These are phyloP conservation scores for Tetraneura akinire DNA, from an alignment of 1,140 invertebrate genomes.

Conservation along the genomic window DNA sequence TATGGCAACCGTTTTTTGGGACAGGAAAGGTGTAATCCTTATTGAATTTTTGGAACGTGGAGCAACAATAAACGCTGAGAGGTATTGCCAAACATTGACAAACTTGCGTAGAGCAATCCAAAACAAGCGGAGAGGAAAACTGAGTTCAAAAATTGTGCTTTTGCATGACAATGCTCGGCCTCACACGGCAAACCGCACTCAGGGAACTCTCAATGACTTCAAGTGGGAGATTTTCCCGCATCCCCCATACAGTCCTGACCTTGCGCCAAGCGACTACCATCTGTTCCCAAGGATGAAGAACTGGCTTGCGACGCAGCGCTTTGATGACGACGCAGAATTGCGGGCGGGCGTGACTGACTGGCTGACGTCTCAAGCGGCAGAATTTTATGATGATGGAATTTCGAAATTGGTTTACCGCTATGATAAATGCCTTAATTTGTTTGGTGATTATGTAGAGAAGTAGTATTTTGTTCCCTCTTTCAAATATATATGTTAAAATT, in stretches of 20 bases:
- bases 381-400: too few species aligned
- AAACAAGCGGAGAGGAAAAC: not conserved
- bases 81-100: constrained; percentile 28
- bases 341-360: constrained; percentile 12
- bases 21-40: constrained; percentile 54
- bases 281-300: constrained; percentile 55
- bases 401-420: too few species aligned
- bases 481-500: too few species aligned
- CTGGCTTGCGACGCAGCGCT: constrained; percentile 50
- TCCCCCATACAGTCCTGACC: constrained; percentile 56
- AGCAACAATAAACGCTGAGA: constrained; percentile 47
- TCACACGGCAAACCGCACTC: constrained; percentile 54
- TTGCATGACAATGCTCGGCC: constrained; percentile 55
- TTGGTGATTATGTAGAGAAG: too few species aligned
- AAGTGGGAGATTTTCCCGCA: constrained; percentile 58
- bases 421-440: too few species aligned
- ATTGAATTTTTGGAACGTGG: constrained; percentile 52
- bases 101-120: not conserved
- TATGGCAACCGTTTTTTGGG: constrained; percentile 27
- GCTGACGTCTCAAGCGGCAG: too few species aligned
- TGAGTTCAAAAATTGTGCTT: not conserved
- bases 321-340: constrained; percentile 45
- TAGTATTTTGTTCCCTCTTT: too few species aligned
- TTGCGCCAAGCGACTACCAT: constrained; percentile 58
- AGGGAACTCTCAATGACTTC: constrained; percentile 44